Evolutionary conservation across 2,113 vertebrate genomes (phyloP).

Genomic region (Pardalotus punctatus): DNA sequence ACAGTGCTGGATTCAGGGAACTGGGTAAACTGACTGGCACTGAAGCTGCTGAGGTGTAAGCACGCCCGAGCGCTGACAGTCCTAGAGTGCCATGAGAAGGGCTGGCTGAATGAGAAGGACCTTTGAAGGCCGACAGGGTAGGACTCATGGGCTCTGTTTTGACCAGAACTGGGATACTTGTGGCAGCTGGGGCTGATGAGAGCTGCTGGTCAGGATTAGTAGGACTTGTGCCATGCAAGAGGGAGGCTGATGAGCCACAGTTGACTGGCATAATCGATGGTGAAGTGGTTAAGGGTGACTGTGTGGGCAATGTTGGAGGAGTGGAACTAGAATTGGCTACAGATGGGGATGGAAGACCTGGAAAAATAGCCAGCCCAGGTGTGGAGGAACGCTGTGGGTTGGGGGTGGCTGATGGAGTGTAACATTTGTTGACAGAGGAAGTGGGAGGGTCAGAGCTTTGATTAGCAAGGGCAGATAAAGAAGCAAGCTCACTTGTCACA

Average conservation of each 20-base stretch:
- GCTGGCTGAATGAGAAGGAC: slow-evolving; percentile 80
- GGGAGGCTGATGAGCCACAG: slow-evolving; percentile 63
- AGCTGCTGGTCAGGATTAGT: slow-evolving; percentile 71
- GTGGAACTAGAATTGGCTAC: slow-evolving; percentile 49
- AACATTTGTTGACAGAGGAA: slow-evolving; percentile 83
- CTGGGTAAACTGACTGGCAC: slow-evolving; percentile 81
- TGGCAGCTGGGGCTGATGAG: slow-evolving; percentile 63
- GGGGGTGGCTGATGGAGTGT: slow-evolving; percentile 78
- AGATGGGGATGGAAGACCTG: slow-evolving; percentile 70
- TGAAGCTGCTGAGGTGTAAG: slow-evolving; percentile 78
- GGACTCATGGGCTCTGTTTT: slow-evolving; percentile 84
- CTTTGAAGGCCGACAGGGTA: slow-evolving; percentile 90
- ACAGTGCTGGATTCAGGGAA: slow-evolving; percentile 71
- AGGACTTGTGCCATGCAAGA: slow-evolving; percentile 68
- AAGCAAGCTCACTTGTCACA: slow-evolving; percentile 73
- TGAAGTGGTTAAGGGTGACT: slow-evolving; percentile 66
- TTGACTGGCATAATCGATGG: slow-evolving; percentile 36
- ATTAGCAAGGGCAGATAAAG: slow-evolving; percentile 75
- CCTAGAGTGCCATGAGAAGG: slow-evolving; percentile 81
- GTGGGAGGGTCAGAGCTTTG: slow-evolving; percentile 62
- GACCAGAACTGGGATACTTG: slow-evolving; percentile 62
- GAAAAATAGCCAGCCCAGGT: slow-evolving; percentile 74
- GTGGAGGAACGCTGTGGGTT: slow-evolving; percentile 77
- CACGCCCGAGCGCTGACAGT: slow-evolving; percentile 76
- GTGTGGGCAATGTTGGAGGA: slow-evolving; percentile 54